A percentile compares a stretch with the other conserved stretches of the same genome.
phyloP scores from a whole-genome alignment of 2,113 vertebrate species.

The Lichenostomus cassidix region DNA sequence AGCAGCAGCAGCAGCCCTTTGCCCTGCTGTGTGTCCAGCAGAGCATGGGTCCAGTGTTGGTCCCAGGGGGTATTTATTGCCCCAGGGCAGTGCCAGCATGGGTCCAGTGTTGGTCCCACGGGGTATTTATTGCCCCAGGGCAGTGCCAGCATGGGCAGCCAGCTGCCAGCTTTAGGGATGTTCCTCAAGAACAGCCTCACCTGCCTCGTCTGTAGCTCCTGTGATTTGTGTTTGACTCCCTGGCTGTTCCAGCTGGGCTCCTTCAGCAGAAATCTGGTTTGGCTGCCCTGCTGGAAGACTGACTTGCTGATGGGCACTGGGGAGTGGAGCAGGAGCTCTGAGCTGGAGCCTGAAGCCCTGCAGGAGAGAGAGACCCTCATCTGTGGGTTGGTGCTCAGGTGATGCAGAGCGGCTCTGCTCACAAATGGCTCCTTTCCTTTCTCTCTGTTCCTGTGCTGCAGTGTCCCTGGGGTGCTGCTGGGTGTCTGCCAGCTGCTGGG shows the following conservation, averaged over 20 bases:
- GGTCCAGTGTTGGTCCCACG: background rate
- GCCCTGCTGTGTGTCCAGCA: rapidly evolving
- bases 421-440: background rate
- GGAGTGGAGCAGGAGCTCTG: background rate
- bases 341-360: rapidly evolving
- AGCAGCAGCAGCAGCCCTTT: background rate
- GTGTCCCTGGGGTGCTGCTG: background rate
- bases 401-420: background rate
- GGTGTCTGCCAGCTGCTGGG: background rate
- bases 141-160: rapidly evolving
- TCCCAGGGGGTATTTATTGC: background rate
- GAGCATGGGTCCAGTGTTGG: background rate
- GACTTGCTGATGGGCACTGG: rapidly evolving
- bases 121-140: background rate
- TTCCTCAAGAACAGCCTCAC: background rate
- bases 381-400: background rate
- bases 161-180: background rate
- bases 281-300: background rate
- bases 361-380: rapidly evolving
- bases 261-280: background rate
- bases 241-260: background rate
- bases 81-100: rapidly evolving
- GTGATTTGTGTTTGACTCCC: background rate
- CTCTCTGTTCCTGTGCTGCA: rapidly evolving
- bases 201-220: background rate